Base-by-base conservation (phyloP, 1,140 invertebrate species). In the Drosophila ambigua region DNA sequence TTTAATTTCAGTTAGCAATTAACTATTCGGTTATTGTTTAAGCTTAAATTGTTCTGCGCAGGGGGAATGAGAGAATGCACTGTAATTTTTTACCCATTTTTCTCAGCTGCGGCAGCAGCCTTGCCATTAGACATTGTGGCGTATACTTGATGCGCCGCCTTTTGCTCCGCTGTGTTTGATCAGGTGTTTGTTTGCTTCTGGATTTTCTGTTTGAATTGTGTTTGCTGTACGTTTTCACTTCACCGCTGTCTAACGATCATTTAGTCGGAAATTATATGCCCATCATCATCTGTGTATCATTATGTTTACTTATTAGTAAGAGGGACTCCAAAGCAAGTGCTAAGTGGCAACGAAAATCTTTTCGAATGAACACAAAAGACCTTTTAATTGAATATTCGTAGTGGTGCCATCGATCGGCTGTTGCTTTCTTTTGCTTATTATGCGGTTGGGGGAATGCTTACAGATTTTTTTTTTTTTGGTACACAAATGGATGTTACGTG, bases 401-500 rank as follows among this genome's bases (percentile, higher is more conserved):
- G 39, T 39, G 60, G 53, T 62, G 75, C 53, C 48, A 61, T 53
- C 41, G 52, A 61, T 53, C 41, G 48, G 16, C 23, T 24, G 55
- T 75, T 87, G 82, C 72, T 88, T 79, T 51, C 8, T 74, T 64
- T 45, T 16, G 43, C 58, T 83, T 88, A 69, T 58, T 72, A 82
- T 82, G 51, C 83, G 57, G 11, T 39, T 76, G 65, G 55, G 48
- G 35, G 50, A 66, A 60, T 24, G 50, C 44, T 68, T 15, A 55
- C 15, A 28, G 50, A 54, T 67, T 79, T 79, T 64, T 60, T 31
- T 45, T 15, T 64, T 54, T 54, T 20, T 0, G 53, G n/a, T 72
- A 76, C 83, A 79, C 79, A 79, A 88, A 77, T 71, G 63, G 61
- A 50, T 77, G 44, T 76, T 87, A 87, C 82, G 83, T 88, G 83